Conservation (phyloP, 2,797 vertebrate species). For the Tauraco hartlaubi region DNA sequence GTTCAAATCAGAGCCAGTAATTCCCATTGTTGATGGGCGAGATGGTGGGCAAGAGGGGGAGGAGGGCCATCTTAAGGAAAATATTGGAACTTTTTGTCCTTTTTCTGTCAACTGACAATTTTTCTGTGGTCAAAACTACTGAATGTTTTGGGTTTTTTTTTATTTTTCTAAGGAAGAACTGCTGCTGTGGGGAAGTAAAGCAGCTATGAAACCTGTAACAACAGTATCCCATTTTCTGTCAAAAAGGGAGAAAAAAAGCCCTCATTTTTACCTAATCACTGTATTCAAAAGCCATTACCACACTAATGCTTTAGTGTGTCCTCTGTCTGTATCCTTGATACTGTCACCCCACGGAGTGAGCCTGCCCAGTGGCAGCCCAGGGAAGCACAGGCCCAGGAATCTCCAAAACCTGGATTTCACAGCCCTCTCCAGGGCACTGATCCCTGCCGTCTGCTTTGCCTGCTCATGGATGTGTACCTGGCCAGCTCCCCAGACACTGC, state of each 20-base stretch:
- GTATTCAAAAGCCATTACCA: neutral
- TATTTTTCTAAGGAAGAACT: neutral
- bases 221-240: neutral
- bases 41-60: neutral
- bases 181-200: neutral
- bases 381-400: neutral
- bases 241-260: neutral
- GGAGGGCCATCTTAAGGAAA: neutral
- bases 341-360: neutral
- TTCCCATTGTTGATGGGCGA: neutral
- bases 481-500: neutral
- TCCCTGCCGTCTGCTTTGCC: neutral
- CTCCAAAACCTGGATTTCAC: neutral
- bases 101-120: neutral
- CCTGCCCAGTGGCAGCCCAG: neutral
- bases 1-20: neutral
- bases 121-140: neutral
- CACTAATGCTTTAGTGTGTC: neutral
- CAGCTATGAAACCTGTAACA: neutral
- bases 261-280: neutral
- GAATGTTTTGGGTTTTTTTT: neutral
- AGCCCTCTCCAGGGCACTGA: neutral
- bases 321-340: neutral
- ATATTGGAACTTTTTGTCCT: neutral
- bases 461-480: accelerated